Base-by-base conservation (phyloP, 2,888 invertebrate species). In the Microdon myrmicae region DNA sequence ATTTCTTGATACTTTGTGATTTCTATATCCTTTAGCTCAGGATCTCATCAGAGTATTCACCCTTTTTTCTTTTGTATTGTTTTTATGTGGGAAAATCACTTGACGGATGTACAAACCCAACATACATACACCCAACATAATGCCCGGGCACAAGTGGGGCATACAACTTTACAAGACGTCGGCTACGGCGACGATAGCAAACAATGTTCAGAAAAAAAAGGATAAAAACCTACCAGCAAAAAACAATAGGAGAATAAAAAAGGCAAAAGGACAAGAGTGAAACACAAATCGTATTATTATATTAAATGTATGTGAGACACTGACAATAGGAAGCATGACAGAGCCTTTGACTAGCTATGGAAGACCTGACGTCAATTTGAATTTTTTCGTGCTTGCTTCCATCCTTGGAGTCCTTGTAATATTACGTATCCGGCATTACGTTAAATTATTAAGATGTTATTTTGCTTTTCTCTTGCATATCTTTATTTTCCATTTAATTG, bases 51-150 rank as follows among this genome's bases (percentile, higher is more conserved):
- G 61, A 56, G 45, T 64, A 64, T 53, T 53, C 43, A 58, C 53
- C 51, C 47, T 47, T 23, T 58, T 58, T 58, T n/a, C 44, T 59
- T 20, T 37, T 41, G 10, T 58, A 41, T 48, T 43, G 17, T 43
- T 61, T 51, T 58, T 39, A 58, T 64, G 58, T 64, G 64, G 64
- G 64, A 58, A 58, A 64, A 58, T 64, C 64, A 64, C 64, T 64
- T 43, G 64, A 64, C 64, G 51, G 64, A 58, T 53, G 53, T 53
- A 64, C 25, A 64, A 64, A n/a, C n/a, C n/a, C n/a, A n/a, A n/a
- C n/a, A n/a, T n/a, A n/a, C n/a, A n/a, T n/a, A n/a, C n/a, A n/a
- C n/a, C n/a, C n/a, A n/a, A n/a, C n/a, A n/a, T n/a, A n/a, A n/a
- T n/a, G n/a, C 64, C 56, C 56, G 45, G 47, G 64, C 25, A 58